A percentile compares a stretch with the other conserved stretches of the same genome.
Evolutionary conservation across 2,113 vertebrate genomes (phyloP).

Genomic region (Columba janthina): DNA sequence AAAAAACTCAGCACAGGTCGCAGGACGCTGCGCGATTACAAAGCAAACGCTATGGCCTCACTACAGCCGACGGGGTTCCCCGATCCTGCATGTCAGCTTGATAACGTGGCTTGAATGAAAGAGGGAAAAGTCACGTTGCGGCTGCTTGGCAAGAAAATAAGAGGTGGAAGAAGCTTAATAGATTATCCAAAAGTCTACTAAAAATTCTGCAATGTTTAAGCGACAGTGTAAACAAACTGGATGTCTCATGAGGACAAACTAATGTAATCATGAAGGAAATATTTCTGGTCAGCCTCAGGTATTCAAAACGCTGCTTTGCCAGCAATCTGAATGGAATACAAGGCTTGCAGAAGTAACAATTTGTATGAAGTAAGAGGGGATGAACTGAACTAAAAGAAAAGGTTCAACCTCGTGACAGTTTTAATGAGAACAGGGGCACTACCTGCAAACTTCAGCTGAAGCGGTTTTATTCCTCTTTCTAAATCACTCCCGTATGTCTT

Average conservation of each 20-base stretch:
- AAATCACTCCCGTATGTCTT: neutral
- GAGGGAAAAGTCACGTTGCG: neutral
- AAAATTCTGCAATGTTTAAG: neutral
- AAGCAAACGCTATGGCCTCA: neutral
- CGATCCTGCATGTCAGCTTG: neutral
- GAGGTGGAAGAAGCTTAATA: neutral
- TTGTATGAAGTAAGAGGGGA: neutral
- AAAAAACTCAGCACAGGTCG: neutral
- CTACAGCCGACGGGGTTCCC: neutral
- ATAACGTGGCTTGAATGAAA: neutral
- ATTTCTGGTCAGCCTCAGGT: neutral
- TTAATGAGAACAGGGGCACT: neutral
- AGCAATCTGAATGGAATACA: neutral
- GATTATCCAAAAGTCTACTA: neutral
- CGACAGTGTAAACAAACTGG: slow-evolving; percentile 4
- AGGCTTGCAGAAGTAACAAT: neutral
- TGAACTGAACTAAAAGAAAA: neutral
- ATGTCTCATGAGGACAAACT: neutral
- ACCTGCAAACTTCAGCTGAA: neutral
- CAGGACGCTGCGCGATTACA: neutral
- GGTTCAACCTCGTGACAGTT: neutral
- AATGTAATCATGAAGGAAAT: neutral
- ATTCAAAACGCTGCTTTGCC: neutral
- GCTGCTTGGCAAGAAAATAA: neutral
- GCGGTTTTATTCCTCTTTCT: neutral